Conservation (phyloP, 2,113 vertebrate genomes). For the Pseudorhombus dupliciocellatus region DNA sequence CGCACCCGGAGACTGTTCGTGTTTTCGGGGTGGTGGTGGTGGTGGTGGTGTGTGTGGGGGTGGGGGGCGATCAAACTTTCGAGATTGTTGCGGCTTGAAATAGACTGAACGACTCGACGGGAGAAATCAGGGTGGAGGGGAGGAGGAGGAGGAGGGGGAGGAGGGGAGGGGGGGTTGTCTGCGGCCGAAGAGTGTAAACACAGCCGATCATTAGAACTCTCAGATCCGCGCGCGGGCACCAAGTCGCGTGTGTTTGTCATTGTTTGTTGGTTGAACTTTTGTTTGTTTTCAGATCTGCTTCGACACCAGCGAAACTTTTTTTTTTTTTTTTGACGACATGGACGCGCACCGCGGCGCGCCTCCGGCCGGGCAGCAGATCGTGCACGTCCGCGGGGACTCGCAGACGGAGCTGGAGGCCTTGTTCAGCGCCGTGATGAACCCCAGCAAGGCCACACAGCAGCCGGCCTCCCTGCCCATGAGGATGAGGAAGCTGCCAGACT, state of each 20-base stretch:
- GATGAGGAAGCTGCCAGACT: slow-evolving; percentile 91
- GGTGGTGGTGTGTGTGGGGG: no score
- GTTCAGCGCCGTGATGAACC: slow-evolving; percentile 94
- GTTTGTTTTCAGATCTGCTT: slow-evolving; percentile 54
- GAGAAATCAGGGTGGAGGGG: slow-evolving; percentile 42
- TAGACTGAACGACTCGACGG: slow-evolving; percentile 53
- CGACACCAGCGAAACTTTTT: slow-evolving; percentile 34
- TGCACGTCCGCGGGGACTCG: slow-evolving; percentile 93
- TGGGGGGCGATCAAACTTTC: slow-evolving; percentile 31
- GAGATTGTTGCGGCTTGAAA: slow-evolving; percentile 47
- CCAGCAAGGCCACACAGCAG: slow-evolving; percentile 84
- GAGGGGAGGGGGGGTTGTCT: slow-evolving; percentile 1
- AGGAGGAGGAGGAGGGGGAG: slow-evolving; percentile 25
- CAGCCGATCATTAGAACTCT: slow-evolving; percentile 49
- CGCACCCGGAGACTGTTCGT: neutral
- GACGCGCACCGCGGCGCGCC: slow-evolving; percentile 82
- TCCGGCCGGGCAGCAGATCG: slow-evolving; percentile 88
- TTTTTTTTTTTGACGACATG: slow-evolving; percentile 73
- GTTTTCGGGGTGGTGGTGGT: no score
- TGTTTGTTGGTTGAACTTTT: slow-evolving; percentile 19
- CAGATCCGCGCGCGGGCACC: slow-evolving; percentile 8
- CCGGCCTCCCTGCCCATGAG: slow-evolving; percentile 90
- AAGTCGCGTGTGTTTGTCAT: slow-evolving; percentile 11
- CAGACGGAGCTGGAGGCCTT: slow-evolving; percentile 93
- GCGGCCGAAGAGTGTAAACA: slow-evolving; percentile 68